Evolutionary conservation across 1,140 invertebrate genomes (phyloP).

Genomic region (Drosophila littoralis): DNA sequence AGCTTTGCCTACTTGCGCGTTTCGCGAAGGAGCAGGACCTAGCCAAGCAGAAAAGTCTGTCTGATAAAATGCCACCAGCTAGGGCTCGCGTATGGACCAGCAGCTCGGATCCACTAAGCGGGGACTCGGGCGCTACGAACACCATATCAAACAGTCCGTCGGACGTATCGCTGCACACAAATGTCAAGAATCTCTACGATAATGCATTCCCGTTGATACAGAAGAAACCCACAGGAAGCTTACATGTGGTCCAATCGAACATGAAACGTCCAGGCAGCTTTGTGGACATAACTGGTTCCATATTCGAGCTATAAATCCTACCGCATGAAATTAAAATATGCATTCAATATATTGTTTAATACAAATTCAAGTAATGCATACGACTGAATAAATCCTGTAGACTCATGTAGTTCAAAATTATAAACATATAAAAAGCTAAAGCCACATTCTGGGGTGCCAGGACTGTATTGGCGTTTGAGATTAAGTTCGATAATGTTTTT

Average conservation of each 20-base stretch:
- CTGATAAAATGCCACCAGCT: background rate
- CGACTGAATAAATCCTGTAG: no score
- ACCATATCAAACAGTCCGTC: constrained; percentile 33
- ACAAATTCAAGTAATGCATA: background rate
- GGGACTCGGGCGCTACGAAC: constrained; percentile 30
- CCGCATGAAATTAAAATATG: no score
- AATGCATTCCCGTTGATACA: constrained; percentile 30
- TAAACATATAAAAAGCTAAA: no score
- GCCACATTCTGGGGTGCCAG: no score
- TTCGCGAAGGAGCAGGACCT: background rate
- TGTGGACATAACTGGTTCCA: constrained; percentile 49
- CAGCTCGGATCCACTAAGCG: constrained; percentile 39
- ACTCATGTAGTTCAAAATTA: no score
- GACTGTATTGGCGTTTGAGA: no score
- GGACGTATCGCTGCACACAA: constrained; percentile 14
- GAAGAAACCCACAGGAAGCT: constrained; percentile 19
- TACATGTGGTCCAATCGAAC: constrained; percentile 67
- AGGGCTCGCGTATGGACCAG: constrained; percentile 39
- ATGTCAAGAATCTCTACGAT: constrained; percentile 25
- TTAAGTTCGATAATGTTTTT: no score
- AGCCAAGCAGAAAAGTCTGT: background rate
- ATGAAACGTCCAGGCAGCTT: constrained; percentile 58
- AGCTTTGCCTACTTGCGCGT: constrained; percentile 6
- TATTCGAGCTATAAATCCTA: constrained; percentile 37
- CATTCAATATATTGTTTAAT: no score